A percentile compares a stretch with the other conserved stretches of the same genome.
Evolutionary conservation across 2,113 vertebrate species (phyloP).

Genomic region (Ceyx melanurus): DNA sequence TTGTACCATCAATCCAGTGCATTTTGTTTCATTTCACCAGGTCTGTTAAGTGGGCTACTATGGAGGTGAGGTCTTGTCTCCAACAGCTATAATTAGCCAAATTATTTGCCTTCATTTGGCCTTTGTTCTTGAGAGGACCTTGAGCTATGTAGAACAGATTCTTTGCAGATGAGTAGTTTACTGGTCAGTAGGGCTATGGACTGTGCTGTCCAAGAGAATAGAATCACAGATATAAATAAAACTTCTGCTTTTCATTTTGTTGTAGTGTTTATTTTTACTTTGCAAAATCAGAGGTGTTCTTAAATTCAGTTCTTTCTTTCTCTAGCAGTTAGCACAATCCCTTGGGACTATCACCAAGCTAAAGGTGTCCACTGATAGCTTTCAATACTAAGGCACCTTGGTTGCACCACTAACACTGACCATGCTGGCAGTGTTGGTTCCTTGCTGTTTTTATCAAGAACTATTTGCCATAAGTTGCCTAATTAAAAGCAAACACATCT

Average conservation of each 20-base stretch:
- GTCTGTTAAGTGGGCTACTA: neutral
- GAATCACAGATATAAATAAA: neutral
- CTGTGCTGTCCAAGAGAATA: neutral
- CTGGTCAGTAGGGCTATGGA: neutral
- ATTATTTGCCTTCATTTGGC: neutral
- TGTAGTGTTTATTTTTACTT: neutral
- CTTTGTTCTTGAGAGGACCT: neutral
- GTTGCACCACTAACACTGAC: neutral
- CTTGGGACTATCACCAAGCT: neutral
- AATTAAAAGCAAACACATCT: slow-evolving; percentile 75
- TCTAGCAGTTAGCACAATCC: neutral
- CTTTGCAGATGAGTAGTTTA: neutral
- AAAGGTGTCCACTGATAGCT: slow-evolving; percentile 9
- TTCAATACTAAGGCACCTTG: slow-evolving; percentile 51
- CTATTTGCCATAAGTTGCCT: slow-evolving; percentile 48
- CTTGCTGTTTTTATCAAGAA: neutral
- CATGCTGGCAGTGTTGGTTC: slow-evolving; percentile 26
- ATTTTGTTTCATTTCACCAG: neutral
- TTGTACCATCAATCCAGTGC: neutral
- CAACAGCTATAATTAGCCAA: neutral
- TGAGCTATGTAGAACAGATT: neutral
- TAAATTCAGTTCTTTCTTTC: neutral
- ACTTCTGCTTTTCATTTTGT: neutral
- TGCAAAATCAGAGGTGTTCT: neutral
- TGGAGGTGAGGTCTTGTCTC: neutral